phyloP scores from a whole-genome alignment of 2,888 invertebrate genomes.

The Coleophora flavipennella region DNA sequence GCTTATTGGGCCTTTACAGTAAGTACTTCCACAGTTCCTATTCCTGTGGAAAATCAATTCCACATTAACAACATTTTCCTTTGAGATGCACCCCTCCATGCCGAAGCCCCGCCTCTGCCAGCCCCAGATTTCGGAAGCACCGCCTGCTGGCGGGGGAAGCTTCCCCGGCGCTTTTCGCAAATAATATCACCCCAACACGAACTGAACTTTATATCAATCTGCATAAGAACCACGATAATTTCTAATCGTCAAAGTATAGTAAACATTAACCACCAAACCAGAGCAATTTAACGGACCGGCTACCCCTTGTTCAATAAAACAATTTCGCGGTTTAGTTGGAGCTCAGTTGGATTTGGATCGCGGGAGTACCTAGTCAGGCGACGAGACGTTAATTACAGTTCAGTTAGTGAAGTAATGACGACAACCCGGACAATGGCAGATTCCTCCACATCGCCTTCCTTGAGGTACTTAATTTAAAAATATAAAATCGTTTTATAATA shows the following conservation, averaged over 20 bases:
- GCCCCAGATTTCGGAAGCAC: constrained; percentile 25
- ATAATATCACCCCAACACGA: constrained; percentile 11
- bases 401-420: constrained; percentile 32
- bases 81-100: neutral
- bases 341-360: constrained; percentile 28
- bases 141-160: constrained; percentile 38
- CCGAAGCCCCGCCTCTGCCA: constrained; percentile 6
- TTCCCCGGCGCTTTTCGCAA: constrained; percentile 17
- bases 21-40: too few relatives aligned
- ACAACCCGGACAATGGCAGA: constrained; percentile 75
- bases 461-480: too few relatives aligned
- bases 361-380: too few relatives aligned
- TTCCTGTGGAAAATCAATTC: too few relatives aligned
- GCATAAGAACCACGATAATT: constrained; percentile 1
- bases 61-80: neutral
- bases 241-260: too few relatives aligned
- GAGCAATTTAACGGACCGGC: constrained; percentile 21
- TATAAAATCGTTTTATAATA: too few relatives aligned
- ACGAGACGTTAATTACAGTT: too few relatives aligned
- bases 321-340: constrained; percentile 21
- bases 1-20: too few relatives aligned
- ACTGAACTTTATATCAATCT: constrained; percentile 21
- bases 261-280: constrained; percentile 17
- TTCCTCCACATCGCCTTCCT: constrained; percentile 78
- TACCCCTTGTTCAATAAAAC: constrained; percentile 53